Conservation (phyloP, 2,113 vertebrate species). For the Anas platyrhynchos region DNA sequence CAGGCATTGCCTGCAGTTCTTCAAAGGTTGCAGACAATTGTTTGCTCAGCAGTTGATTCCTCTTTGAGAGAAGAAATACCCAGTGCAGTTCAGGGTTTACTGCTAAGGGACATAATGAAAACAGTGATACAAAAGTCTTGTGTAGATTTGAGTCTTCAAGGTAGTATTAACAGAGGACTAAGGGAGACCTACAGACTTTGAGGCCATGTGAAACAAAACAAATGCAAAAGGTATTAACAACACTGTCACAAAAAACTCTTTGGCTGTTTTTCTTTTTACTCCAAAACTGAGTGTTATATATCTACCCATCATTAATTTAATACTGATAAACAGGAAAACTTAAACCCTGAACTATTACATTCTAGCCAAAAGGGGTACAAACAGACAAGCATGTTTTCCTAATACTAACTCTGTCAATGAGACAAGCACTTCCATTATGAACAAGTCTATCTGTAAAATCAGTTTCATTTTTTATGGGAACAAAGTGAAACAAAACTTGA, state of each 20-base stretch:
- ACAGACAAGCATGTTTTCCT: background rate
- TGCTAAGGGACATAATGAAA: background rate
- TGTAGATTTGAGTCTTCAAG: background rate
- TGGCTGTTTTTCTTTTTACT: background rate
- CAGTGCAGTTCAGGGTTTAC: background rate
- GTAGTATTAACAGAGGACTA: background rate
- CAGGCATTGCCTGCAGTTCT: background rate
- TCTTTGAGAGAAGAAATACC: background rate
- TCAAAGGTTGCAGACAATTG: background rate
- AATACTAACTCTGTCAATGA: background rate
- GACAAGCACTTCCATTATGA: background rate
- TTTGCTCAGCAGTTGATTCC: background rate
- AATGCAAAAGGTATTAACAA: background rate
- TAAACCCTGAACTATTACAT: background rate
- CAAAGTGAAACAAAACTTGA: background rate
- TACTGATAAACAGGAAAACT: background rate
- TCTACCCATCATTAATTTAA: background rate
- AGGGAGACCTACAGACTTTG: background rate
- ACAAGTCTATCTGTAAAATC: background rate
- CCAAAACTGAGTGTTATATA: background rate
- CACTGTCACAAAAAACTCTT: background rate
- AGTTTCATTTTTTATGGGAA: background rate
- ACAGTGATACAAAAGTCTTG: background rate
- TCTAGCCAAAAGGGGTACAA: background rate
- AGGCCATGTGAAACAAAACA: background rate